A percentile compares a stretch with the other conserved stretches of the same genome.
Evolutionary conservation across 2,888 invertebrate species (phyloP).

Genomic region (Eupithecia subumbrata): DNA sequence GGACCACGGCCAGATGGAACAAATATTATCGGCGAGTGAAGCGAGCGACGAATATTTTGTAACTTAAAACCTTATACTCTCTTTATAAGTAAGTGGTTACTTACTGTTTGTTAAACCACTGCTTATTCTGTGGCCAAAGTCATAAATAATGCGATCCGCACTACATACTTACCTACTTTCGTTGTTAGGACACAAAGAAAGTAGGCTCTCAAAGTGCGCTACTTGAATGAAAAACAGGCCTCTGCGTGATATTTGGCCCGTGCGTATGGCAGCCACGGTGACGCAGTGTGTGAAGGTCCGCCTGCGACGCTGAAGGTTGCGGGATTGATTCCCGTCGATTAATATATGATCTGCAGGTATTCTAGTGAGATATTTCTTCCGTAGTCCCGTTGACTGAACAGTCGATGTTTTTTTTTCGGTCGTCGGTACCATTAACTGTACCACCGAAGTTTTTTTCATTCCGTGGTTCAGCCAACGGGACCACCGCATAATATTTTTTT

Average conservation of each 20-base stretch:
- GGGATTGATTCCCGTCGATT: neutral
- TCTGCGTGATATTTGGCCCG: neutral
- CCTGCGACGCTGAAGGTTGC: neutral
- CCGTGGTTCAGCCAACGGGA: too few species aligned
- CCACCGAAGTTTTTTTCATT: too few species aligned
- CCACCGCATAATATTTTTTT: too few species aligned
- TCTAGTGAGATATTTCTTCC: too few species aligned
- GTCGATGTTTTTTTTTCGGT: too few species aligned
- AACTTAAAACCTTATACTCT: too few species aligned
- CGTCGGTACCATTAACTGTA: too few species aligned
- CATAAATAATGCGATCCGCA: conserved; percentile 1
- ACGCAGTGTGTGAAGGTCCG: neutral
- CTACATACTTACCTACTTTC: neutral
- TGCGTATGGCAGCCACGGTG: neutral
- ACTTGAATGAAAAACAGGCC: neutral
- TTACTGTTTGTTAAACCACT: neutral
- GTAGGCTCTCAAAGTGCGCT: neutral
- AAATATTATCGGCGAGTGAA: too few species aligned
- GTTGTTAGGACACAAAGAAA: neutral
- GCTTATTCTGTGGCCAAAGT: neutral
- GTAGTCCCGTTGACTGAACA: too few species aligned
- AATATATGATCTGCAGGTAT: neutral
- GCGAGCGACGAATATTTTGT: too few species aligned
- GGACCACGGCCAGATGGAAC: too few species aligned
- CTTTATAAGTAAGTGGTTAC: neutral